Evolutionary conservation across 2,888 invertebrate genomes (phyloP).

Genomic region (Proisotoma minuta): DNA sequence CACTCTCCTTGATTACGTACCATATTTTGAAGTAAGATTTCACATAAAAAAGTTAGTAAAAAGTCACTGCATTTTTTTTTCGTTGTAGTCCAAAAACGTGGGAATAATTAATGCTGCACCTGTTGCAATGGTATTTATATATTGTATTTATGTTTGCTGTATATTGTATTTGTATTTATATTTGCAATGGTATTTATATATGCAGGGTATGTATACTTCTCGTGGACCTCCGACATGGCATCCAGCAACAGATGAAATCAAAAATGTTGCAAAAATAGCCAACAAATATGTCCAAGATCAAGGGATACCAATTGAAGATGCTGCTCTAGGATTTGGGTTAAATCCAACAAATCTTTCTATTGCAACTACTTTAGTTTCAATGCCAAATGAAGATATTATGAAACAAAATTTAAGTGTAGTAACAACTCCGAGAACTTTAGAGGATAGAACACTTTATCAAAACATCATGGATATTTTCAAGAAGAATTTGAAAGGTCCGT

Average conservation of each 20-base stretch:
- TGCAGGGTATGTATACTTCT: constrained; percentile 69
- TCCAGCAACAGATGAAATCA: constrained; percentile 64
- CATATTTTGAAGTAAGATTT: constrained; percentile 65
- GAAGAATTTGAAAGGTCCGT: constrained; percentile 40
- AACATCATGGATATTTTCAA: constrained; percentile 62
- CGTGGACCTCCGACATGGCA: constrained; percentile 75
- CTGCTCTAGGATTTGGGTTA: constrained; percentile 35
- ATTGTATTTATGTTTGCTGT: too few species aligned
- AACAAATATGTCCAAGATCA: constrained; percentile 49
- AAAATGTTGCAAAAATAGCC: constrained; percentile 59
- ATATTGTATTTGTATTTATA: too few species aligned
- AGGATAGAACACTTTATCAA: constrained; percentile 61
- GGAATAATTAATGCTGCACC: constrained; percentile 80
- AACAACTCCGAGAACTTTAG: constrained; percentile 60
- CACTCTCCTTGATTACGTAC: constrained; percentile 65
- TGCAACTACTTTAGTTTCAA: constrained; percentile 70
- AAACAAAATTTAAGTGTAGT: constrained; percentile 62
- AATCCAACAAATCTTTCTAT: constrained; percentile 52
- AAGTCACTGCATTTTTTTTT: background rate
- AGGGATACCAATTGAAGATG: constrained; percentile 40
- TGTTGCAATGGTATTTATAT: constrained; percentile 80
- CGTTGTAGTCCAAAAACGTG: constrained; percentile 55
- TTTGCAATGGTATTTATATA: too few species aligned
- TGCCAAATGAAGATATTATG: constrained; percentile 63
- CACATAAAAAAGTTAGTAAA: background rate